phyloP scores from a whole-genome alignment of 64 coral and sea anemone species.

The Platygyra sinensis region DNA sequence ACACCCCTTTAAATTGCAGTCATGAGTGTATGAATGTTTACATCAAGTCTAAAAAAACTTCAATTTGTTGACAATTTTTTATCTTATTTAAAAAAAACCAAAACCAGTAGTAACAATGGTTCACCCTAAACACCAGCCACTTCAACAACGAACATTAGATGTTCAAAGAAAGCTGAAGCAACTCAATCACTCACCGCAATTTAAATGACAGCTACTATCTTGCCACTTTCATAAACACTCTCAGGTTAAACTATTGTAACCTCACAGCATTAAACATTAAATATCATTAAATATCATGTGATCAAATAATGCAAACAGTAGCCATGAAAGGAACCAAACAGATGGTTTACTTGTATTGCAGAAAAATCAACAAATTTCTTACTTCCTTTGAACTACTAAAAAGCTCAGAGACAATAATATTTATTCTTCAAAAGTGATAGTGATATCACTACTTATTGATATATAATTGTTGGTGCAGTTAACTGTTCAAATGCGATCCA shows the following conservation, averaged over 20 bases:
- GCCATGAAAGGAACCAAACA: too few species aligned
- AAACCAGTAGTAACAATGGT: background rate
- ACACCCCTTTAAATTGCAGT: too few species aligned
- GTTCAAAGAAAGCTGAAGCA: background rate
- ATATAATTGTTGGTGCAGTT: too few species aligned
- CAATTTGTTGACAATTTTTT: constrained; percentile 52
- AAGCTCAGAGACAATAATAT: too few species aligned
- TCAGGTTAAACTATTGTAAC: background rate
- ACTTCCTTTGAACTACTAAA: too few species aligned
- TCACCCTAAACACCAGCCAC: background rate
- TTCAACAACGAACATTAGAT: background rate
- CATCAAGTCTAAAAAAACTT: constrained; percentile 5
- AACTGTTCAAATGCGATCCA: too few species aligned
- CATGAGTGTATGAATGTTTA: constrained; percentile 39
- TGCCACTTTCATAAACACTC: background rate
- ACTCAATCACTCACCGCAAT: background rate
- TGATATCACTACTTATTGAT: too few species aligned
- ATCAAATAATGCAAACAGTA: too few species aligned
- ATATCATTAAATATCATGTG: too few species aligned
- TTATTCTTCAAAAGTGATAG: too few species aligned
- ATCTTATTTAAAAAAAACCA: constrained; percentile 23
- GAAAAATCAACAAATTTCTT: too few species aligned
- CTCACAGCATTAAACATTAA: background rate
- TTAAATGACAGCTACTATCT: background rate
- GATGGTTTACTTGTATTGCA: too few species aligned